Percentiles rank a stretch among this genome's conserved stretches.
phyloP scores from a whole-genome alignment of 92 coral and sea anemone species.

The Muricea muricata region DNA sequence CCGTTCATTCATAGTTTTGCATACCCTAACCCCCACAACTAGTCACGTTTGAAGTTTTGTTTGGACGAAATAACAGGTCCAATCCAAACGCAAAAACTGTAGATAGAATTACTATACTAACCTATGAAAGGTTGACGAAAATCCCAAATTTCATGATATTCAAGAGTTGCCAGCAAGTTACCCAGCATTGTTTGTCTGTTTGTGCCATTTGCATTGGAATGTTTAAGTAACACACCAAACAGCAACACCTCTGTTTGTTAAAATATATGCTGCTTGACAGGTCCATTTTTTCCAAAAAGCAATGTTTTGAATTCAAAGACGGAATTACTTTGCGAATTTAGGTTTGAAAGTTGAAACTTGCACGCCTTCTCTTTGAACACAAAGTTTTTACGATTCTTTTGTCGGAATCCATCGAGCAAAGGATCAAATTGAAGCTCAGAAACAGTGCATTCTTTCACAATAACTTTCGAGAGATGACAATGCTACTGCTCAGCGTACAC shows the following conservation, averaged over 20 bases:
- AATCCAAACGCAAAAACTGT: neutral
- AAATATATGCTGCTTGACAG: neutral
- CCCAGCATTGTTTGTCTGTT: neutral
- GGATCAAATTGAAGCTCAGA: conserved; percentile 17
- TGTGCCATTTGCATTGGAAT: neutral
- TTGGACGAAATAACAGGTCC: neutral
- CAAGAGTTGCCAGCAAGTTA: neutral
- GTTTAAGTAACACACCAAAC: neutral
- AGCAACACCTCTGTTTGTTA: neutral
- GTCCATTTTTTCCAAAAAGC: neutral
- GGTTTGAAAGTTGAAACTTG: too few species aligned
- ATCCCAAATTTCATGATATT: neutral
- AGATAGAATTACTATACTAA: neutral
- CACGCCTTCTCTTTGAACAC: neutral
- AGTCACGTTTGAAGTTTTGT: neutral
- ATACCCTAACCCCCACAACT: neutral
- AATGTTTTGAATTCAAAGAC: neutral
- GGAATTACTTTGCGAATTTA: too few species aligned
- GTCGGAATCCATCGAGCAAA: neutral
- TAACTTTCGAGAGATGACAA: neutral
- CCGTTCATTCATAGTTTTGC: neutral
- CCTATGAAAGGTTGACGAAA: neutral
- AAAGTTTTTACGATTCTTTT: neutral
- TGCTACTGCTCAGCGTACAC: conserved; percentile 14
- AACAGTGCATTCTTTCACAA: neutral